These are phyloP conservation scores for Leptoclinus maculatus DNA, from an alignment of 2,797 vertebrate genomes.

Conservation along the genomic window DNA sequence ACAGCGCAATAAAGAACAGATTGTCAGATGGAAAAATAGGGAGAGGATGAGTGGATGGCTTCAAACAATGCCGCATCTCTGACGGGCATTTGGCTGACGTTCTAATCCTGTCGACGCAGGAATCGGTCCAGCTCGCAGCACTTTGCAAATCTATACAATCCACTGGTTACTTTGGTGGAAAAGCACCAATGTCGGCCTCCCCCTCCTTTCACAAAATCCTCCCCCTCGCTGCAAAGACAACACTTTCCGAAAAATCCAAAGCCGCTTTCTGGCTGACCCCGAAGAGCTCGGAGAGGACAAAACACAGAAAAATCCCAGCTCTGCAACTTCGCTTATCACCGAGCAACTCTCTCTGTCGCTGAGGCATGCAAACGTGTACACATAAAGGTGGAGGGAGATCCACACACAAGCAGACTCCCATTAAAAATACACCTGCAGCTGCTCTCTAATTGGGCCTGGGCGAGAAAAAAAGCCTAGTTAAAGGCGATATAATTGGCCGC, in stretches of 20 bases:
- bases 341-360: conserved; percentile 56
- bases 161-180: conserved; percentile 65
- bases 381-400: conserved; percentile 14
- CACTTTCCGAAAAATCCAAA: conserved; percentile 59
- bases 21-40: conserved; percentile 57
- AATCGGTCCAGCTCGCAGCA: conserved; percentile 63
- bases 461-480: conserved; percentile 72
- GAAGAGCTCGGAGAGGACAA: conserved; percentile 5
- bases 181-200: conserved; percentile 48
- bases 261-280: conserved; percentile 62
- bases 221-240: conserved; percentile 42
- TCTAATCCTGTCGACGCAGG: conserved; percentile 72
- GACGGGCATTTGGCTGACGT: conserved; percentile 67
- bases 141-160: conserved; percentile 66
- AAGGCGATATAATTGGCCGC: conserved; percentile 79
- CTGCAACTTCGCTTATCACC: conserved; percentile 61
- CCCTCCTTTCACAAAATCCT: conserved; percentile 13
- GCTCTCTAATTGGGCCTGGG: conserved; percentile 79
- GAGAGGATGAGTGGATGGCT: conserved; percentile 62
- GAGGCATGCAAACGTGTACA: conserved; percentile 67
- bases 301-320: conserved; percentile 15
- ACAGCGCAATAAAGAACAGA: conserved; percentile 67
- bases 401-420: conserved; percentile 48
- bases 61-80: conserved; percentile 64
- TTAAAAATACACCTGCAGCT: conserved; percentile 80